Evolutionary conservation across 2,888 invertebrate species (phyloP).

Genomic region (Chalcosyrphus nemorum): DNA sequence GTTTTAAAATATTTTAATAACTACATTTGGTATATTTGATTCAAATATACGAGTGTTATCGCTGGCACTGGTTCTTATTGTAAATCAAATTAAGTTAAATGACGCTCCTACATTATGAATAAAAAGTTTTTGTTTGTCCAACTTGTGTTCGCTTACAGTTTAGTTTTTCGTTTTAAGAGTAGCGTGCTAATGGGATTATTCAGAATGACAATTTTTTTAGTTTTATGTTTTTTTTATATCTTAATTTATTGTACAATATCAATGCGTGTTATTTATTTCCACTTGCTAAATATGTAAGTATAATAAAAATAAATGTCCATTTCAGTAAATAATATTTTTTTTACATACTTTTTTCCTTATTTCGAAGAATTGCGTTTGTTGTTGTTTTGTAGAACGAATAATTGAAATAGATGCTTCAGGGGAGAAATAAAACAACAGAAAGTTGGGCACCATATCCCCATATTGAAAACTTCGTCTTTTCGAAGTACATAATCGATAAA

Average conservation of each 20-base stretch:
- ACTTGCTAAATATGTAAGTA: conserved; percentile 67
- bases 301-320: conserved; percentile 71
- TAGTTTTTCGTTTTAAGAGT: conserved; percentile 52
- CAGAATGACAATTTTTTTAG: conserved; percentile 56
- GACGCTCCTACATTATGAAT: conserved; percentile 8
- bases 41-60: conserved; percentile 1
- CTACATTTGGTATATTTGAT: neutral
- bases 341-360: neutral
- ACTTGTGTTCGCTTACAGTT: conserved; percentile 54
- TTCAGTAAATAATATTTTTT: conserved; percentile 48
- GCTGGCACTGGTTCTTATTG: conserved; percentile 42
- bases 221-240: conserved; percentile 66
- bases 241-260: conserved; percentile 72
- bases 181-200: conserved; percentile 56
- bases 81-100: conserved; percentile 29
- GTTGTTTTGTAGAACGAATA: too few species aligned
- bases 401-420: too few species aligned
- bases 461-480: too few species aligned
- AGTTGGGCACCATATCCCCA: too few species aligned
- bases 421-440: too few species aligned
- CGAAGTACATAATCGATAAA: too few species aligned
- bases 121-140: conserved; percentile 30
- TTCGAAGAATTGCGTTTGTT: too few species aligned
- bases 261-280: conserved; percentile 72
- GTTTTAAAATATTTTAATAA: conserved; percentile 22